Evolutionary conservation across 2,113 vertebrate genomes (phyloP).

Genomic region (Uria lomvia): DNA sequence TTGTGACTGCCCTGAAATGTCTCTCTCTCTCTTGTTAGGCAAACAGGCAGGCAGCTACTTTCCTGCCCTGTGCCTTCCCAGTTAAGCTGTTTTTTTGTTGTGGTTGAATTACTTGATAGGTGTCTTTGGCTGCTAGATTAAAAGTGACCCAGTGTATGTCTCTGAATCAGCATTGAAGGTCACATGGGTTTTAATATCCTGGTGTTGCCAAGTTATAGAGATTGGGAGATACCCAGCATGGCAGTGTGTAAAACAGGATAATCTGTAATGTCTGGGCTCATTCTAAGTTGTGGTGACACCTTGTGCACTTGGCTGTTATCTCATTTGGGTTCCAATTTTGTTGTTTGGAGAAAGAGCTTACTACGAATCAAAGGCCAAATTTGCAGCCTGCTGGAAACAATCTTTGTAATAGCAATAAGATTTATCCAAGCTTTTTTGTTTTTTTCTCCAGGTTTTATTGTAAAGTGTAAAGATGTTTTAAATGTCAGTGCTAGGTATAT

Average conservation of each 20-base stretch:
- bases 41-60: neutral
- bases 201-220: neutral
- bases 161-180: neutral
- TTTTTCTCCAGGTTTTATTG: neutral
- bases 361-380: neutral
- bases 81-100: neutral
- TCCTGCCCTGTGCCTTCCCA: neutral
- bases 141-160: neutral
- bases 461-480: neutral
- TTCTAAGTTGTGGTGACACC: neutral
- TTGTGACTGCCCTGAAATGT: neutral
- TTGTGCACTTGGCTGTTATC: fast-evolving
- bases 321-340: neutral
- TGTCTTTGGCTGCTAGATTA: neutral
- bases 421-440: neutral
- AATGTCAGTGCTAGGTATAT: neutral
- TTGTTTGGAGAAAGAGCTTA: neutral
- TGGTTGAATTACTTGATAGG: neutral
- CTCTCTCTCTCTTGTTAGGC: neutral
- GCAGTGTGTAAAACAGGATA: neutral
- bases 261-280: neutral
- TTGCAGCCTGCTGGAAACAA: neutral
- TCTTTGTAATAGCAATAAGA: neutral
- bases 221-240: neutral
- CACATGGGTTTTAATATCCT: neutral